phyloP scores from a whole-genome alignment of 2,113 vertebrate genomes.

The Psilopogon haemacephalus region DNA sequence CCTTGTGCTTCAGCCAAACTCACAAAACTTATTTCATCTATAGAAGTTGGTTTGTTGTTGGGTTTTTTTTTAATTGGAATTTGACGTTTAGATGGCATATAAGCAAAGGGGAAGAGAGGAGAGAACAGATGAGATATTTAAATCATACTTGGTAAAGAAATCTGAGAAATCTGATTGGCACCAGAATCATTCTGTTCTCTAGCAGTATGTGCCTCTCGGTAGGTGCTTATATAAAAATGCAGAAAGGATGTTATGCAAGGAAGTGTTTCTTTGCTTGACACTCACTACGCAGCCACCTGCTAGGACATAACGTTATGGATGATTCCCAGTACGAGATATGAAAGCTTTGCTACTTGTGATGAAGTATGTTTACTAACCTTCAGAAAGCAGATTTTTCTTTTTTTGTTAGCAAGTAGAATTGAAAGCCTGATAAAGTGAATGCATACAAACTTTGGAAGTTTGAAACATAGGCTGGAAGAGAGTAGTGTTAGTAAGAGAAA shows the following conservation, averaged over 20 bases:
- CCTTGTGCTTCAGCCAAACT: neutral
- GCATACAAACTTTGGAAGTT: neutral
- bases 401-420: neutral
- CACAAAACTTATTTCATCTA: neutral
- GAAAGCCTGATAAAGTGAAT: neutral
- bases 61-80: neutral
- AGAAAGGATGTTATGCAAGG: slow-evolving; percentile 27
- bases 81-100: neutral
- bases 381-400: neutral
- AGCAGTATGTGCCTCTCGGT: neutral
- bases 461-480: neutral
- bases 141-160: neutral
- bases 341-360: neutral
- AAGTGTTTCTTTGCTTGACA: slow-evolving; percentile 9
- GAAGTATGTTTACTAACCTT: neutral
- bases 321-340: neutral
- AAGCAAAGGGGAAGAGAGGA: neutral
- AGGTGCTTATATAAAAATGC: slow-evolving; percentile 50
- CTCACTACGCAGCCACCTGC: slow-evolving; percentile 46
- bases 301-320: neutral
- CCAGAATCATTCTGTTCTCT: neutral
- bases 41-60: neutral
- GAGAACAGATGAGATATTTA: neutral
- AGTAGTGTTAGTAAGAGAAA: neutral
- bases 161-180: neutral